Conservation (phyloP, 2,797 vertebrate genomes). For the Hypotaenidia okinawae region DNA sequence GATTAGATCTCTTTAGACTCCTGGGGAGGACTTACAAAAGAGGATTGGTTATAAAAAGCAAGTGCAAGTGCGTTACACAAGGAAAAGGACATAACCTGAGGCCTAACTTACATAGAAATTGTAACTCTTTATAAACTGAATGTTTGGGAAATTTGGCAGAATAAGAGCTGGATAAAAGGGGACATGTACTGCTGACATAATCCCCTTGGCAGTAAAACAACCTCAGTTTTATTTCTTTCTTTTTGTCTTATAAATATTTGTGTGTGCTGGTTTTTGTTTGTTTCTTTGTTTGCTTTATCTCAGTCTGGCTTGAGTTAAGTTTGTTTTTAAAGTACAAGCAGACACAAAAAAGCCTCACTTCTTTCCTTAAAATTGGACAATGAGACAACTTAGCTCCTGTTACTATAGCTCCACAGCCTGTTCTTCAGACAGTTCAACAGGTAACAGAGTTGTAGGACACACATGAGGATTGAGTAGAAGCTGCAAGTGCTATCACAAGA, state of each 20-base stretch:
- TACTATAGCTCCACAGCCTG: not conserved
- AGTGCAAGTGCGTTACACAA: not conserved
- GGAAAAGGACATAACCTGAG: slow-evolving; percentile 15
- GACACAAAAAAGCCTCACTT: not conserved
- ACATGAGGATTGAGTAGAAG: not conserved
- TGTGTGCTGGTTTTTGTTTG: not conserved
- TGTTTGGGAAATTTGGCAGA: not conserved
- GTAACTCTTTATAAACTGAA: not conserved
- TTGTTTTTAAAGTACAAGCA: not conserved
- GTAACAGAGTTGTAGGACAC: not conserved
- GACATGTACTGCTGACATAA: not conserved
- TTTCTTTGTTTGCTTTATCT: not conserved
- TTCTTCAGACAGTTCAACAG: not conserved
- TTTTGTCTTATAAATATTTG: not conserved
- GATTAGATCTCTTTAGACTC: slow-evolving; percentile 43
- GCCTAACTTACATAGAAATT: not conserved
- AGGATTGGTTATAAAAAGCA: not conserved
- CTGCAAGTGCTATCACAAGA: slow-evolving; percentile 3
- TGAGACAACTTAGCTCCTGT: not conserved
- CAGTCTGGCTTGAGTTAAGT: not conserved
- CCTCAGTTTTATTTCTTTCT: not conserved
- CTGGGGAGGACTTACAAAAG: not conserved
- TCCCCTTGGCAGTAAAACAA: not conserved
- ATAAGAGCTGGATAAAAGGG: not conserved
- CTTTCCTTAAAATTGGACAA: not conserved